These are phyloP conservation scores for Myotis myotis DNA, from an alignment of 2,797 vertebrate genomes.

Conservation along the genomic window DNA sequence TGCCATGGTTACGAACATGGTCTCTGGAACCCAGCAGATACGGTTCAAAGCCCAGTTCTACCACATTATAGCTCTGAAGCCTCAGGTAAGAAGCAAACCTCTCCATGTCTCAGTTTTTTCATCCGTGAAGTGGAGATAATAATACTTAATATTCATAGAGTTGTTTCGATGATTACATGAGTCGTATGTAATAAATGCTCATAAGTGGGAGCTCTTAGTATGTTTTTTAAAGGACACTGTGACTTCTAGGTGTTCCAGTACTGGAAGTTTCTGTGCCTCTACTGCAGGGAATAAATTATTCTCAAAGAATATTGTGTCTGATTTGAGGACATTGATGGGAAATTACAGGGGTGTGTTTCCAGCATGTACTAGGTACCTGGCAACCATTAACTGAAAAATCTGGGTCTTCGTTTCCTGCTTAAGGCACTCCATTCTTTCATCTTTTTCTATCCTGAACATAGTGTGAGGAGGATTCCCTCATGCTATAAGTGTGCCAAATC, in stretches of 20 bases:
- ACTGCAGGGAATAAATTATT: not conserved
- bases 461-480: not conserved
- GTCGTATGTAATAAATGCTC: not conserved
- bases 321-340: constrained; percentile 28
- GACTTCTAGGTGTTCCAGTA: not conserved
- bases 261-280: not conserved
- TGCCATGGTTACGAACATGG: not conserved
- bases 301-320: not conserved
- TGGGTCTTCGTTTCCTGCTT: not conserved
- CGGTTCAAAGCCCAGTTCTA: not conserved
- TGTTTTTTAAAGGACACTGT: constrained; percentile 12
- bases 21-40: not conserved
- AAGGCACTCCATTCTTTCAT: not conserved
- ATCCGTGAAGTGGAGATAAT: not conserved
- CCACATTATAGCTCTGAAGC: not conserved
- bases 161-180: constrained; percentile 2
- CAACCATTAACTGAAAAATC: constrained; percentile 27
- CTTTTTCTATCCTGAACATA: not conserved
- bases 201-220: constrained; percentile 7
- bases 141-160: not conserved
- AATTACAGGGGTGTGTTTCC: constrained; percentile 18
- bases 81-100: not conserved
- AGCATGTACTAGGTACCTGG: not conserved
- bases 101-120: not conserved
- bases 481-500: not conserved